These are phyloP conservation scores for Ophion obscuratus DNA, from an alignment of 2,888 invertebrate species.

Conservation along the genomic window DNA sequence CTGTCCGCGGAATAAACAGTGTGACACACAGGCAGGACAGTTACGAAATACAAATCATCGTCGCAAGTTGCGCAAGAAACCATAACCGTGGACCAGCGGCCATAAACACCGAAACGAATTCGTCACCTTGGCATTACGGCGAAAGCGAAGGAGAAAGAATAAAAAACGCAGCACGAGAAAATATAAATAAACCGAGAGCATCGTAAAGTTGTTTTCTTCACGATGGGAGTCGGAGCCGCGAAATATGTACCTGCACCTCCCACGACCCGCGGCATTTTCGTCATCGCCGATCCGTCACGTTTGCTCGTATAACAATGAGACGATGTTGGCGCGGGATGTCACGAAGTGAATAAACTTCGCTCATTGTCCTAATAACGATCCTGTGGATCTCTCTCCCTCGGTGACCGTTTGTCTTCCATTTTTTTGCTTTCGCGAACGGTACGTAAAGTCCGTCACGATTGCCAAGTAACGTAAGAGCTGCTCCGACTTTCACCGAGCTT, in stretches of 20 bases:
- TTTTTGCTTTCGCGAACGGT: neutral
- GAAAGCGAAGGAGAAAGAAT: conserved; percentile 41
- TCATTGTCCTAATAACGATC: conserved; percentile 27
- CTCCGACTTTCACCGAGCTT: conserved; percentile 53
- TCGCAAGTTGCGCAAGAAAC: conserved; percentile 35
- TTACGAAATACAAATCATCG: conserved; percentile 56
- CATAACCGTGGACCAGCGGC: conserved; percentile 25
- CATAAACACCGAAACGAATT: conserved; percentile 54
- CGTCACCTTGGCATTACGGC: conserved; percentile 61
- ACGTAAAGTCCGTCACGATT: neutral
- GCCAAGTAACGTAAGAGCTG: neutral
- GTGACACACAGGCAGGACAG: conserved; percentile 16
- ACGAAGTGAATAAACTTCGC: conserved; percentile 24
- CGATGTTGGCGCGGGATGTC: conserved; percentile 23
- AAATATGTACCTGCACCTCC: neutral
- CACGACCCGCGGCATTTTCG: conserved; percentile 21
- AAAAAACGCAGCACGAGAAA: conserved; percentile 4
- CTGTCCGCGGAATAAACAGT: neutral
- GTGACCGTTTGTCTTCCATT: neutral
- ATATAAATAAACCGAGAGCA: conserved; percentile 22
- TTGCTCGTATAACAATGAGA: conserved; percentile 46
- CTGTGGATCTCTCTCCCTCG: neutral
- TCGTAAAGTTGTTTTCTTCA: conserved; percentile 48
- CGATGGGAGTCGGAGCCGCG: neutral
- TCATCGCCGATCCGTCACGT: conserved; percentile 29